phyloP scores from a whole-genome alignment of 2,888 invertebrate species.

The Napeogenes sylphis region DNA sequence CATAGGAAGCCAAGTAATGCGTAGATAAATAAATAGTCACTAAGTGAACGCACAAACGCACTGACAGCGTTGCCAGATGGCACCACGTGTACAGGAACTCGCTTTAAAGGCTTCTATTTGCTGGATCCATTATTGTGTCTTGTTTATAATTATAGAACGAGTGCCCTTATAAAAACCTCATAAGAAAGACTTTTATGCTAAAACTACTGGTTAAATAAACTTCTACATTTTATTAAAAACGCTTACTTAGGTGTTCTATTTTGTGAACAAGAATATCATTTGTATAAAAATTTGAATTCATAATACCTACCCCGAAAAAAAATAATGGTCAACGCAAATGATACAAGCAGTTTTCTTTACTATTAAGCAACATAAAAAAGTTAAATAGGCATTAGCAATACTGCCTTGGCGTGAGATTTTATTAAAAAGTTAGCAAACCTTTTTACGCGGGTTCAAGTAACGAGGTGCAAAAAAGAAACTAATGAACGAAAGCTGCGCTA shows the following conservation, averaged over 20 bases:
- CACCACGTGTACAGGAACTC: slow-evolving; percentile 34
- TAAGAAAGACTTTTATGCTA: too few relatives aligned
- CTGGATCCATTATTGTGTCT: slow-evolving; percentile 28
- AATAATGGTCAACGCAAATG: too few relatives aligned
- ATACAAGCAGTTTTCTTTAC: not conserved
- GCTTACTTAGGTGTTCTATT: too few relatives aligned
- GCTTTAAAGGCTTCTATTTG: slow-evolving; percentile 40
- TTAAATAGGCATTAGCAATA: not conserved
- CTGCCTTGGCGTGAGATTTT: slow-evolving; percentile 11
- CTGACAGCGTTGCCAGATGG: slow-evolving; percentile 21
- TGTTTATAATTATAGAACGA: slow-evolving; percentile 4
- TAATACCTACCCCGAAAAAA: too few relatives aligned
- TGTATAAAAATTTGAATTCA: too few relatives aligned
- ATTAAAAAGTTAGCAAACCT: slow-evolving; percentile 31
- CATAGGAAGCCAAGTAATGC: slow-evolving; percentile 1
- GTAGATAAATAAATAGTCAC: slow-evolving; percentile 8
- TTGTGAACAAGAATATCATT: too few relatives aligned
- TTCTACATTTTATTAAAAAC: too few relatives aligned
- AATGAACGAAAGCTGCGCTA: slow-evolving; percentile 35
- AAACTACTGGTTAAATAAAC: too few relatives aligned
- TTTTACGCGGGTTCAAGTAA: slow-evolving; percentile 33
- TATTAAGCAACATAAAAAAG: not conserved
- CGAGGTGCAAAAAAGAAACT: slow-evolving; percentile 33
- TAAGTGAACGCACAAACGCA: slow-evolving; percentile 11
- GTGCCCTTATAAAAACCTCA: too few relatives aligned